phyloP scores from a whole-genome alignment of 2,113 vertebrate species.

The Anthoscopus minutus region DNA sequence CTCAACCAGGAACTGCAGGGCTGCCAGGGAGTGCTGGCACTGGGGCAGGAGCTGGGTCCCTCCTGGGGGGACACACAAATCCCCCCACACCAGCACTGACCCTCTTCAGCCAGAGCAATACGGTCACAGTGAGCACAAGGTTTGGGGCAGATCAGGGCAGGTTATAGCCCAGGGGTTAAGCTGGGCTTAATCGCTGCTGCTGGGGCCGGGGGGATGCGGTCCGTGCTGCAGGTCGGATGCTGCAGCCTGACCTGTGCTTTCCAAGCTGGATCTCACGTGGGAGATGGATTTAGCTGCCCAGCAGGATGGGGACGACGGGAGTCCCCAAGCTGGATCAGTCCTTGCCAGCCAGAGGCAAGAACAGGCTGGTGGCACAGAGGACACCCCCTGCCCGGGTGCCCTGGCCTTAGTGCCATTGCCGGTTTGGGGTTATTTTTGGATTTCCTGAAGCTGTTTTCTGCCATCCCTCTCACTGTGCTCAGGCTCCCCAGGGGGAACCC shows the following conservation, averaged over 20 bases:
- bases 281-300: background rate
- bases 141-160: background rate
- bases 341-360: fast-evolving
- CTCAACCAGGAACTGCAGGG: background rate
- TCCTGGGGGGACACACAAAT: background rate
- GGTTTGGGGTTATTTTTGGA: background rate
- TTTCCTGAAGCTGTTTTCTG: conserved; percentile 28
- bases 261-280: background rate
- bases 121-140: too few relatives aligned
- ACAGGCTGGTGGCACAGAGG: background rate
- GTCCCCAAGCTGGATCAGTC: background rate
- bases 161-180: background rate
- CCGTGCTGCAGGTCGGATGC: background rate
- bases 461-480: background rate
- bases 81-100: fast-evolving
- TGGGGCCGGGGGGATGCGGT: background rate
- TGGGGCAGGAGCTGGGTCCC: background rate
- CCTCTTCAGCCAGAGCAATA: too few relatives aligned
- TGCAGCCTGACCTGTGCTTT: background rate
- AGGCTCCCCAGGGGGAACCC: background rate
- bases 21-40: background rate
- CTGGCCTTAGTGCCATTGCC: background rate
- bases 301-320: background rate
- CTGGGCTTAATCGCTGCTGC: background rate
- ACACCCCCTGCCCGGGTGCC: background rate